phyloP scores from a whole-genome alignment of 2,888 invertebrate species.

The Platycnemis pennipes region DNA sequence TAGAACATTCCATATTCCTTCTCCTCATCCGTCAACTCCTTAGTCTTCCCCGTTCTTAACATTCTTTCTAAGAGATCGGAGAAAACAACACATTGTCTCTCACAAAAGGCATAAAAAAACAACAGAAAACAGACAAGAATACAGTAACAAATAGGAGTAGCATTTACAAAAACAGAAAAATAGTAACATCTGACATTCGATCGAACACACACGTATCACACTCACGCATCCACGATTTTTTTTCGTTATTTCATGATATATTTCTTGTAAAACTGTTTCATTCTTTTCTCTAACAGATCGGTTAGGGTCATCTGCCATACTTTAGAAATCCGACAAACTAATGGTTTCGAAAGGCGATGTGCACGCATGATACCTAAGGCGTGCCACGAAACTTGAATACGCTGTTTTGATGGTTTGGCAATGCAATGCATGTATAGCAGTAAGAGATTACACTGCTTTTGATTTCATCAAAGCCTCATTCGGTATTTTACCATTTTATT shows the following conservation, averaged over 20 bases:
- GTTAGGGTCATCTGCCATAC: background rate
- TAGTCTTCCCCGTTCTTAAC: background rate
- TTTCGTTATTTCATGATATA: conserved; percentile 24
- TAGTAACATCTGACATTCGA: conserved; percentile 56
- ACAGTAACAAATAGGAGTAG: conserved; percentile 58
- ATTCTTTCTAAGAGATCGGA: conserved; percentile 36
- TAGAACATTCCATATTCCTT: conserved; percentile 37
- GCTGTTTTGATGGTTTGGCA: background rate
- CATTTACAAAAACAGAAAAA: conserved; percentile 58
- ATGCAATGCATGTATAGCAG: background rate
- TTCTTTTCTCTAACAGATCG: conserved; percentile 5
- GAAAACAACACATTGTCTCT: conserved; percentile 23
- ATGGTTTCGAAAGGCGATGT: background rate
- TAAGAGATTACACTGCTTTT: background rate
- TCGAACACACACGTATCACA: conserved; percentile 40
- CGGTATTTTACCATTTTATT: background rate
- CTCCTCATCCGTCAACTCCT: conserved; percentile 2
- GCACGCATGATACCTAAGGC: background rate
- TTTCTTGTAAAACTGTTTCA: background rate
- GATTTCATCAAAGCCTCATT: background rate
- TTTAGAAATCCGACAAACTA: background rate
- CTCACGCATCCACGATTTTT: conserved; percentile 42
- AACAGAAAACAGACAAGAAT: conserved; percentile 66
- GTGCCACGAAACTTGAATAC: background rate
- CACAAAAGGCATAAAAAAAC: conserved; percentile 14